Conservation (phyloP, 2,888 invertebrate genomes). For the Lasioglossum morio region DNA sequence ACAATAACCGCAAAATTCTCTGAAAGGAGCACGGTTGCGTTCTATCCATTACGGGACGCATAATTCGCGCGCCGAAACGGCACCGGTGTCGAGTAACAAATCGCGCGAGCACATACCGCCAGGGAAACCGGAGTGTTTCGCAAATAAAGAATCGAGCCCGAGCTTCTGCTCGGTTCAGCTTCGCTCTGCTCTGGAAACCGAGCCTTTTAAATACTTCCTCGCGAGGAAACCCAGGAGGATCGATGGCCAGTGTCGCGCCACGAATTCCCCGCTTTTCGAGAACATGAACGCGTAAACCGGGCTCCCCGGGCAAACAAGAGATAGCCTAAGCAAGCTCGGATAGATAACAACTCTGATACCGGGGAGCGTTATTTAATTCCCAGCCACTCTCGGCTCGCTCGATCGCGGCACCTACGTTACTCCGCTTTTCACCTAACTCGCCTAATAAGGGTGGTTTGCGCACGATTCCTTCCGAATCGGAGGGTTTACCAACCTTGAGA, state of each 20-base stretch:
- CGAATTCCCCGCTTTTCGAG: slow-evolving; percentile 52
- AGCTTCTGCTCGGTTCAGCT: background rate
- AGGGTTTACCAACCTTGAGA: too few relatives aligned
- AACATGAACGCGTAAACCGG: slow-evolving; percentile 60
- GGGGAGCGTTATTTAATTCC: slow-evolving; percentile 74
- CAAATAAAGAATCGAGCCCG: slow-evolving; percentile 14
- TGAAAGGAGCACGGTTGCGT: background rate
- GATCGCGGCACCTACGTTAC: slow-evolving; percentile 13
- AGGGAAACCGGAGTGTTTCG: slow-evolving; percentile 18
- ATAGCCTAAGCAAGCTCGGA: slow-evolving; percentile 77
- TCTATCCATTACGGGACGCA: background rate
- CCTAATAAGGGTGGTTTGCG: background rate
- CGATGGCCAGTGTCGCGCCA: slow-evolving; percentile 26
- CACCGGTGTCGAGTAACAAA: slow-evolving; percentile 50
- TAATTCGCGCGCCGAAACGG: slow-evolving; percentile 5
- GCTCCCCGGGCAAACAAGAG: slow-evolving; percentile 72
- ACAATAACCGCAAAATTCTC: background rate
- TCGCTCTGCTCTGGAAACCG: background rate
- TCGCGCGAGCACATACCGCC: slow-evolving; percentile 26
- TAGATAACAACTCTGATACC: slow-evolving; percentile 78
- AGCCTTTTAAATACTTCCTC: slow-evolving; percentile 31
- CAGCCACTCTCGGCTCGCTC: slow-evolving; percentile 50
- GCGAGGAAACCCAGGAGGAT: background rate
- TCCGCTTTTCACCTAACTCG: background rate
- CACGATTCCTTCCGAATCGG: background rate